phyloP scores from a whole-genome alignment of 1,140 invertebrate species.

The Pogonomyrmex californicus region DNA sequence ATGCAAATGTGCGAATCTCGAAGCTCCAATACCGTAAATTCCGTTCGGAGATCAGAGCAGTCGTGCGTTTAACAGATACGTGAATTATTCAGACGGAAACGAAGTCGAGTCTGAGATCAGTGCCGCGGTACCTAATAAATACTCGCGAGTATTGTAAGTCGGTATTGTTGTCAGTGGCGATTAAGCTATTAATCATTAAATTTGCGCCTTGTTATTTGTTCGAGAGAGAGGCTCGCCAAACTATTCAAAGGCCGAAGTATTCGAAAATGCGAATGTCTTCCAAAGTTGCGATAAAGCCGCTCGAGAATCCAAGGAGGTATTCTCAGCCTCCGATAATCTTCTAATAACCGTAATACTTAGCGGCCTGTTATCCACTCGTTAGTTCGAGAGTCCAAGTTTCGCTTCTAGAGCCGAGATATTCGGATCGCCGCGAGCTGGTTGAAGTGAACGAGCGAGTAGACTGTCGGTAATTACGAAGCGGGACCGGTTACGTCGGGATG shows the following conservation, averaged over 20 bases:
- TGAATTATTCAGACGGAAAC: neutral
- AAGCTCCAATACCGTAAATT: slow-evolving; percentile 1
- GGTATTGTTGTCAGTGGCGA: neutral
- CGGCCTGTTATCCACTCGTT: slow-evolving; percentile 46
- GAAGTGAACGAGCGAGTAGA: neutral
- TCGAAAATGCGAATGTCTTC: neutral
- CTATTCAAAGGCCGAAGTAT: neutral
- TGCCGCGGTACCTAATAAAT: neutral
- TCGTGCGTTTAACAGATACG: neutral
- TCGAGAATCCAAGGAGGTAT: neutral
- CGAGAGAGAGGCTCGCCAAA: neutral
- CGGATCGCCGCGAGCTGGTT: slow-evolving; percentile 43
- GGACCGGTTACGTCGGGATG: slow-evolving; percentile 35
- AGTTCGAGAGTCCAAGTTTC: slow-evolving; percentile 40
- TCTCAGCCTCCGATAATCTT: slow-evolving; percentile 2
- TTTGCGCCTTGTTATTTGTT: neutral
- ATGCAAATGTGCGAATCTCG: slow-evolving; percentile 1
- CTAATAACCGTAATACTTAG: slow-evolving; percentile 39
- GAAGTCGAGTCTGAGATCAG: neutral
- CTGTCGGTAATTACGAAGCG: slow-evolving; percentile 53
- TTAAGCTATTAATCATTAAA: neutral
- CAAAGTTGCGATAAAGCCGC: neutral
- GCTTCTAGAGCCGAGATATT: slow-evolving; percentile 18
- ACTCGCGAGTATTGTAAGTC: neutral
- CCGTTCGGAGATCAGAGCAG: neutral